Evolutionary conservation across 2,888 invertebrate species (phyloP).

Genomic region (Rhagophthalmus giganteus): DNA sequence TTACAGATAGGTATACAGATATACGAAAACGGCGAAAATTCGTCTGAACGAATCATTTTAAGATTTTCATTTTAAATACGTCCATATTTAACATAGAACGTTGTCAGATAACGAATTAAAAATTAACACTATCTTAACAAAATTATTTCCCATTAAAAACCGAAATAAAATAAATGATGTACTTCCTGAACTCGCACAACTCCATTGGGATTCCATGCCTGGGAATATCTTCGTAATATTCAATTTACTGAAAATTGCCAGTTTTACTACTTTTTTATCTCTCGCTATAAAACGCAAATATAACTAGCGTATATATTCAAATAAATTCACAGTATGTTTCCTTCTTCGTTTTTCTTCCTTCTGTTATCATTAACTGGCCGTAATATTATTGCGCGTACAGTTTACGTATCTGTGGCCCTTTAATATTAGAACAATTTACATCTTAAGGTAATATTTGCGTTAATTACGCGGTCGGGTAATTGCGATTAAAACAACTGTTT

Average conservation of each 20-base stretch:
- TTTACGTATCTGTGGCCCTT: no score
- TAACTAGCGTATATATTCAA: conserved; percentile 23
- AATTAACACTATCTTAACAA: no score
- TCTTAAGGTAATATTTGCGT: no score
- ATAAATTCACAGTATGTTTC: conserved; percentile 13
- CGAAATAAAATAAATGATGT: conserved; percentile 12
- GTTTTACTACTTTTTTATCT: conserved; percentile 23
- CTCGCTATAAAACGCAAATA: conserved; percentile 22
- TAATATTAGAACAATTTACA: no score
- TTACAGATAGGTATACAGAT: no score
- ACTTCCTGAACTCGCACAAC: conserved; percentile 9
- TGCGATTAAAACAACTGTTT: no score
- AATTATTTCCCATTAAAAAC: conserved; percentile 1
- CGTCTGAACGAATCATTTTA: no score
- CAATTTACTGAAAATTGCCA: conserved; percentile 25
- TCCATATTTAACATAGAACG: no score
- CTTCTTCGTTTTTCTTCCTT: conserved; percentile 6
- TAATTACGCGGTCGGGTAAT: no score
- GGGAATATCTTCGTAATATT: conserved; percentile 21
- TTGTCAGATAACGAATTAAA: no score
- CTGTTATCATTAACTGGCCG: conserved; percentile 5
- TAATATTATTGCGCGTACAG: conserved; percentile 6
- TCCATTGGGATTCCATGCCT: conserved; percentile 13
- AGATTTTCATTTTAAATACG: no score
- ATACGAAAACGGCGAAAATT: no score